phyloP scores from a whole-genome alignment of 2,113 vertebrate species.

The Bubo scandiacus region DNA sequence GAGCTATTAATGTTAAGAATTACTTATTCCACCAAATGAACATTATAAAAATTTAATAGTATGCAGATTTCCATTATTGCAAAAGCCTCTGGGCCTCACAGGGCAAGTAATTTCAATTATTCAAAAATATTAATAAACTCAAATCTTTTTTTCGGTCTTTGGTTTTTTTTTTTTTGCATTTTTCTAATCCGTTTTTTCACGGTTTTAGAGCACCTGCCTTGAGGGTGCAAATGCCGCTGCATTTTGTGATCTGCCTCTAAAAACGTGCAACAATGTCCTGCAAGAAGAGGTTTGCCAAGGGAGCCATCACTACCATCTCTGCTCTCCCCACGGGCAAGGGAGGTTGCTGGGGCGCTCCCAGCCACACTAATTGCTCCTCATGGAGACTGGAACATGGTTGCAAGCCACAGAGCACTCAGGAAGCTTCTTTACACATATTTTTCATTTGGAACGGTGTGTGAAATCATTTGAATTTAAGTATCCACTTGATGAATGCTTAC shows the following conservation, averaged over 20 bases:
- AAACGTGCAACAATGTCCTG: background rate
- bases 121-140: background rate
- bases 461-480: too few relatives aligned
- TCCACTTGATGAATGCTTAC: too few relatives aligned
- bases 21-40: conserved; percentile 20
- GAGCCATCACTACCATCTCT: too few relatives aligned
- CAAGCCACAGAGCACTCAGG: too few relatives aligned
- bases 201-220: background rate
- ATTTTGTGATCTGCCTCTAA: background rate
- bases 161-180: too few relatives aligned
- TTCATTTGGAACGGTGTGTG: too few relatives aligned
- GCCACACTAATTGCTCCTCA: background rate
- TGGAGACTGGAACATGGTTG: rapidly evolving
- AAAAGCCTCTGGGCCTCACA: background rate
- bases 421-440: too few relatives aligned
- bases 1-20: background rate
- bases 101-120: background rate
- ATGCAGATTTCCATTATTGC: conserved; percentile 13
- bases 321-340: background rate
- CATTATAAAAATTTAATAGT: conserved; percentile 44
- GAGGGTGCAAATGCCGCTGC: background rate
- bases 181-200: background rate
- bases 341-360: background rate
- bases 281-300: background rate
- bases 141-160: background rate